These are phyloP conservation scores for Barypeithes pellucidus DNA, from an alignment of 2,888 invertebrate species.

Conservation along the genomic window DNA sequence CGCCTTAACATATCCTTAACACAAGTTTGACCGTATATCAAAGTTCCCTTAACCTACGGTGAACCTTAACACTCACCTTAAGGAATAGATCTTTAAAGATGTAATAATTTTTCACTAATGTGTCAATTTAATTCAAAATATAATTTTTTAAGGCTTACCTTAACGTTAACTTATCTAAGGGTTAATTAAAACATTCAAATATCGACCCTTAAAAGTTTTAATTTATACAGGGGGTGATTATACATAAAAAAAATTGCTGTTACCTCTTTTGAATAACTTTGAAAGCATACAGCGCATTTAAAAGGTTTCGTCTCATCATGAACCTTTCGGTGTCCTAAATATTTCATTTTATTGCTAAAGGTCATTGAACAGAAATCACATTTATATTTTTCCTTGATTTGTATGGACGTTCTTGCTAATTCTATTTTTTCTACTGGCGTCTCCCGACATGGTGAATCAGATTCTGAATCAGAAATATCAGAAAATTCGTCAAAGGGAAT, in stretches of 20 bases:
- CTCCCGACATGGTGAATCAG: conserved; percentile 10
- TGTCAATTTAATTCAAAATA: no score
- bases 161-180: no score
- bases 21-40: no score
- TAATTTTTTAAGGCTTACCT: no score
- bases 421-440: conserved; percentile 18
- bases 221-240: no score
- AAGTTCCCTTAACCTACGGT: no score
- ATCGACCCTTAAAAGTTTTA: no score
- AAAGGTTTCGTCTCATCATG: conserved; percentile 59
- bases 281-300: conserved; percentile 59
- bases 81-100: no score
- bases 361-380: conserved; percentile 56
- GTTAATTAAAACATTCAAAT: no score
- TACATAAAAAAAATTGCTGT: background rate
- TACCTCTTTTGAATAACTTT: conserved; percentile 57
- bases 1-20: no score
- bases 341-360: conserved; percentile 61
- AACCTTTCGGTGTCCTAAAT: conserved; percentile 57
- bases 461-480: conserved; percentile 26
- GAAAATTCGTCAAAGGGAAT: conserved; percentile 24
- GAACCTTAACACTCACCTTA: no score
- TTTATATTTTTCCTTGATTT: conserved; percentile 56
- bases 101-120: no score
- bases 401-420: conserved; percentile 23